A percentile compares a stretch with the other conserved stretches of the same genome.
These are phyloP conservation scores for Musca domestica DNA, from an alignment of 1,140 invertebrate genomes.

Conservation along the genomic window DNA sequence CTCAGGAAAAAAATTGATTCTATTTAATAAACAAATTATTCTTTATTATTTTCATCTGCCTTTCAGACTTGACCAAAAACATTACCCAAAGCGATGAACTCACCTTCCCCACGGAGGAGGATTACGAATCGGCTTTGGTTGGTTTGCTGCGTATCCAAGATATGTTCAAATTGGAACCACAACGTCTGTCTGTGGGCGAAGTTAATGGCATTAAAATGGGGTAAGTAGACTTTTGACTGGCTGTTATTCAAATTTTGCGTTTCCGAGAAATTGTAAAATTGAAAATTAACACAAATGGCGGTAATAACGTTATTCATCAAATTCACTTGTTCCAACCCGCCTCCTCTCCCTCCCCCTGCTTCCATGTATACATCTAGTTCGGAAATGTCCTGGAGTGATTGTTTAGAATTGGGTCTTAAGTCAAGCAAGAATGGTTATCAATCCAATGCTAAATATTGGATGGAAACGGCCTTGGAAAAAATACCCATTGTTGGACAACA, in stretches of 20 bases:
- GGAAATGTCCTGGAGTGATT: slow-evolving; percentile 48
- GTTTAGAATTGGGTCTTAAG: slow-evolving; percentile 42
- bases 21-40: background rate
- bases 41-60: background rate
- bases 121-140: slow-evolving; percentile 39
- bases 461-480: slow-evolving; percentile 41
- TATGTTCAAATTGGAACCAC: slow-evolving; percentile 39
- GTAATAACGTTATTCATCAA: background rate
- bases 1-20: no score
- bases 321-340: background rate
- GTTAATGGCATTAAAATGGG: slow-evolving; percentile 45
- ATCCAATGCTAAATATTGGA: slow-evolving; percentile 42
- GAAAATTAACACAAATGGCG: background rate
- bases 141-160: slow-evolving; percentile 42
- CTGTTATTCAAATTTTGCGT: background rate
- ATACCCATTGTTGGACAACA: slow-evolving; percentile 23
- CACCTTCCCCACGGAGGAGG: slow-evolving; percentile 33
- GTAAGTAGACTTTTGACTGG: slow-evolving; percentile 28
- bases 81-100: background rate
- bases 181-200: slow-evolving; percentile 37
- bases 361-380: slow-evolving; percentile 6
- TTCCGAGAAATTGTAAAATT: background rate
- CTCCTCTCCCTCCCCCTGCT: background rate
- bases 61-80: slow-evolving; percentile 8
- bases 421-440: slow-evolving; percentile 36